Evolutionary conservation across 1,140 invertebrate genomes (phyloP).

Genomic region (Sminthurides bifidus): DNA sequence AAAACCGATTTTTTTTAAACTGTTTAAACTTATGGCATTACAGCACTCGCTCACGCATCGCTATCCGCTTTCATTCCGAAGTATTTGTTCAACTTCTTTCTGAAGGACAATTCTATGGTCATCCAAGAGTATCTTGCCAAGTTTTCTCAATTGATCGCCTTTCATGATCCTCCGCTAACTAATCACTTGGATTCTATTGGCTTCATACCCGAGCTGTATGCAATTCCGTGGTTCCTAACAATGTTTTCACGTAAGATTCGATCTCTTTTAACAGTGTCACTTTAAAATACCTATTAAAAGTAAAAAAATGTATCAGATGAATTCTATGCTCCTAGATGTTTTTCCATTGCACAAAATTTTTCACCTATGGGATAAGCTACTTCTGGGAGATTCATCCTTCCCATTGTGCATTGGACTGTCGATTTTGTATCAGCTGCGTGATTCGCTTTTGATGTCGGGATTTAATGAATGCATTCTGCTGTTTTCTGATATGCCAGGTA

Average conservation of each 20-base stretch:
- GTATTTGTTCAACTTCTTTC: constrained; percentile 93
- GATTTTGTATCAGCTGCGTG: constrained; percentile 76
- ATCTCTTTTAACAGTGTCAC: no score
- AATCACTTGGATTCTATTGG: constrained; percentile 85
- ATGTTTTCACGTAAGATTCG: constrained; percentile 99
- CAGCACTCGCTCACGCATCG: constrained; percentile 86
- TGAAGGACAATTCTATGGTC: constrained; percentile 94
- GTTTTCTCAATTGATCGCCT: constrained; percentile 90
- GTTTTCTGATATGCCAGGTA: constrained; percentile 89
- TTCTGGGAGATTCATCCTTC: constrained; percentile 85
- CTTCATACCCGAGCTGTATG: constrained; percentile 95
- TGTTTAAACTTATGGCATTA: no score
- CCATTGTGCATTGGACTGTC: constrained; percentile 90
- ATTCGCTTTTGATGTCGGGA: constrained; percentile 70
- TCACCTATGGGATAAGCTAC: constrained; percentile 92
- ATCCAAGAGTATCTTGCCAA: constrained; percentile 96
- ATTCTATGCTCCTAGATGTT: constrained; percentile 54
- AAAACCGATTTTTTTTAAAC: no score
- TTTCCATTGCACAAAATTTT: constrained; percentile 97
- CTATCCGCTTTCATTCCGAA: constrained; percentile 88
- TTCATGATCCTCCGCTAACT: constrained; percentile 84
- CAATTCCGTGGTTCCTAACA: constrained; percentile 98
- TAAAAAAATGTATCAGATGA: background rate
- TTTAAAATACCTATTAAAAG: no score
- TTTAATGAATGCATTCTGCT: constrained; percentile 96